Conservation (phyloP, 2,797 vertebrate species). For the Pseudocheirus occidentalis region DNA sequence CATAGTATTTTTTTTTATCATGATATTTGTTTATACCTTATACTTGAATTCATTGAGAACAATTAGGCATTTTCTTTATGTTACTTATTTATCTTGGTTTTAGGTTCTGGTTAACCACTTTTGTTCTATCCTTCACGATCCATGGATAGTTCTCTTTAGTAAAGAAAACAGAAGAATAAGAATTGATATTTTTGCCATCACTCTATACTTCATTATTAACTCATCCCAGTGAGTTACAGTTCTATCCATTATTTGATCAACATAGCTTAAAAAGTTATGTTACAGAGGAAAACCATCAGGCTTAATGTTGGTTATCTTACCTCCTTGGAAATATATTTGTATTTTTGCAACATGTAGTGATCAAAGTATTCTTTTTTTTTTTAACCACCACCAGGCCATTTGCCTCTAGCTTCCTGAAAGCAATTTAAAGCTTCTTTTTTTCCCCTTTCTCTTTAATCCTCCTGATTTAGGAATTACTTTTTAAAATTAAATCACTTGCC, state of each 20-base stretch:
- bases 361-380: not conserved
- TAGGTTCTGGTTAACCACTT: not conserved
- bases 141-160: not conserved
- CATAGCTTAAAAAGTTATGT: not conserved
- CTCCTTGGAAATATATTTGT: not conserved
- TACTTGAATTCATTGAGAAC: not conserved
- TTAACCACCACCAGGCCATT: not conserved
- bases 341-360: not conserved
- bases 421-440: not conserved
- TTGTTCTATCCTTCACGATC: not conserved
- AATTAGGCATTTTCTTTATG: not conserved
- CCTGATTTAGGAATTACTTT: not conserved
- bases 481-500: not conserved
- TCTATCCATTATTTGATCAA: not conserved
- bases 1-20: not conserved
- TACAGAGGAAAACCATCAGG: not conserved
- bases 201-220: not conserved
- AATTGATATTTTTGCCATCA: not conserved
- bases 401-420: not conserved
- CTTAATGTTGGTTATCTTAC: not conserved
- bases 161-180: not conserved
- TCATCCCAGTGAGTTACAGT: not conserved
- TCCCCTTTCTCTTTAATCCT: not conserved
- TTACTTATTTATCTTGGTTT: not conserved
- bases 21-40: not conserved